Evolutionary conservation across 2,888 invertebrate genomes (phyloP), one percentile per base, ranked within the genome.

Genomic region (Cheilosia vernalis): DNA sequence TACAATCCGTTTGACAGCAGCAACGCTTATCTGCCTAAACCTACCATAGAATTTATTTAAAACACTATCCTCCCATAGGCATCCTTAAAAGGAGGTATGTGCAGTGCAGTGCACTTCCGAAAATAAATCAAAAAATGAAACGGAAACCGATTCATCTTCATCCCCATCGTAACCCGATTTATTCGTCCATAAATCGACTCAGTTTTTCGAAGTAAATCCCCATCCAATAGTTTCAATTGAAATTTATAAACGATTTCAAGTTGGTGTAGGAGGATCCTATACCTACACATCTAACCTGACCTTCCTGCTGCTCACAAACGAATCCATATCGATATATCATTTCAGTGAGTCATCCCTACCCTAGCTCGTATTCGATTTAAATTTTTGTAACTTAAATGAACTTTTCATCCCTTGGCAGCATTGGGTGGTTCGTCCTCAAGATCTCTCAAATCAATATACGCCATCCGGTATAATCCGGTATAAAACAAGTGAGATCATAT

Each of bases 401-500:
- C 15, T 21, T 47, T 15, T 4, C 47, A 19, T 19, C 47, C 47
- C 15, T 24, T 24, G 15, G 1, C 10, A 15, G 51, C 21, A 10
- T 19, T 37, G 56, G n/a, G 19, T 10, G 17, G 9, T 47, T 47
- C 19, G 19, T 9, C 47, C 17, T 19, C 47, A 3, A 6, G 7
- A 17, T 37, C 24, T 17, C 19, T 44, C 13, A 27, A 67, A 67
- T 67, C 67, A 67, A 67, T 67, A 67, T 67, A 40, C 49, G 40
- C 24, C 53, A 51, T 4, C 24, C 21, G 5, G 44, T 19, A 10
- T 7, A 4, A 27, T 47, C n/a, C n/a, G 5, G 49, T 24, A 2
- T 1, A 9, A 56, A 70, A 56, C 55, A 72, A 64, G 64, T 79
- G 79, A 79, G 72, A 79, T 79, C 79, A 79, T 72, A 79, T 58